These are phyloP conservation scores for Tridacna crocea DNA, from an alignment of 2,888 invertebrate species.

Conservation along the genomic window DNA sequence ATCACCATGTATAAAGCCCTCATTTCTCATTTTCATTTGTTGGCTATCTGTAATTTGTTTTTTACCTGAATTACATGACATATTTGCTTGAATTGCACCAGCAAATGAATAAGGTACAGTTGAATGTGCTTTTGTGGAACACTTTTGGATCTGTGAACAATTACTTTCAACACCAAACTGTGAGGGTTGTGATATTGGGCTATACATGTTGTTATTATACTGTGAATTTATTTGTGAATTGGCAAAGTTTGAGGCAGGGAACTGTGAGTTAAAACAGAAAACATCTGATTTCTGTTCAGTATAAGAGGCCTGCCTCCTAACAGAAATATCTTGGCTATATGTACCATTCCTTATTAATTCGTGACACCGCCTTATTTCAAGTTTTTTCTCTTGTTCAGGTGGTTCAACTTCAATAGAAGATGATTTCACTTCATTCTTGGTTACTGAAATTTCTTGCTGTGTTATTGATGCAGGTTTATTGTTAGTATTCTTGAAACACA, in stretches of 20 bases:
- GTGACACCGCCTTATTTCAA: no score
- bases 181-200: conserved; percentile 31
- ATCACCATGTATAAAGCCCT: not conserved
- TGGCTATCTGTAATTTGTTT: not conserved
- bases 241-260: not conserved
- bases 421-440: no score
- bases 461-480: no score
- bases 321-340: no score
- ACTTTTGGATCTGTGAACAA: not conserved
- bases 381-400: no score
- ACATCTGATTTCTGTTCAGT: no score
- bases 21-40: not conserved
- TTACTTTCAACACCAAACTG: conserved; percentile 1
- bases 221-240: not conserved
- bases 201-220: conserved; percentile 12
- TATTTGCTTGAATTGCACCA: not conserved
- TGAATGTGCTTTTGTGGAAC: not conserved
- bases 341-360: no score
- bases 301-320: no score
- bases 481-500: no score
- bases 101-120: not conserved
- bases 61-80: not conserved
- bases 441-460: no score
- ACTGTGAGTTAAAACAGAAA: no score
- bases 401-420: no score